Evolutionary conservation across 2,113 vertebrate species (phyloP), one percentile per base, ranked within the genome.

Genomic region (Sialia sialis): DNA sequence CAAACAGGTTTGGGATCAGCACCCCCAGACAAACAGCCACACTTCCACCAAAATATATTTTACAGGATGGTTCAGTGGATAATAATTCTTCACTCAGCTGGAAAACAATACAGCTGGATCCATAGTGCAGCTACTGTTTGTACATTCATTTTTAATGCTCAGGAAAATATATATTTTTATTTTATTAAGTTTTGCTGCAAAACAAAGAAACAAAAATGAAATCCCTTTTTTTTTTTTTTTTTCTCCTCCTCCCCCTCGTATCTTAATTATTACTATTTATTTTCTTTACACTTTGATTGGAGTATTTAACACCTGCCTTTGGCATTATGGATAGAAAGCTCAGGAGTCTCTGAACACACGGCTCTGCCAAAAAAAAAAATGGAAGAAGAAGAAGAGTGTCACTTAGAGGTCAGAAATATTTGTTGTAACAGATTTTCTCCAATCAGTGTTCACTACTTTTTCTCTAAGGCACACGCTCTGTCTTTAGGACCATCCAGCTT

Each of bases 111-210:
- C 70, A 95, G 89, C 64, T 86, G 89, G 64, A 86, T 88, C 55
- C 56, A 6, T 13, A 43, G 46, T 48, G 85, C 90, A 84, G 86
- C 92, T 77, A 55, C 92, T 67, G 63, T 59, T 90, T 58, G 81
- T 89, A 95, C 94, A 94, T 95, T 95, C 93, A 76, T 93, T 95
- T 95, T 94, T 94, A 95, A 95, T 86, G 87, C 48, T 96, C 93
- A 94, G 87, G 94, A 96, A 95, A 95, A 96, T 86, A 97, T 16
- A 97, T 64, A 84, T 70, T 91, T 87, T 87, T 84, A 70, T 90
- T 97, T 94, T 89, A 94, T 96, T 95, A 83, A 95, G 93, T 95
- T 97, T 90, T 95, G 85, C 89, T 97, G 94, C 94, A 95, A 96
- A 97, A 95, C 94, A 91, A 93, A 94, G 88, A 89, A 94, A 89